Evolutionary conservation across 2,888 invertebrate species (phyloP).

Genomic region (Heliconius ismenius): DNA sequence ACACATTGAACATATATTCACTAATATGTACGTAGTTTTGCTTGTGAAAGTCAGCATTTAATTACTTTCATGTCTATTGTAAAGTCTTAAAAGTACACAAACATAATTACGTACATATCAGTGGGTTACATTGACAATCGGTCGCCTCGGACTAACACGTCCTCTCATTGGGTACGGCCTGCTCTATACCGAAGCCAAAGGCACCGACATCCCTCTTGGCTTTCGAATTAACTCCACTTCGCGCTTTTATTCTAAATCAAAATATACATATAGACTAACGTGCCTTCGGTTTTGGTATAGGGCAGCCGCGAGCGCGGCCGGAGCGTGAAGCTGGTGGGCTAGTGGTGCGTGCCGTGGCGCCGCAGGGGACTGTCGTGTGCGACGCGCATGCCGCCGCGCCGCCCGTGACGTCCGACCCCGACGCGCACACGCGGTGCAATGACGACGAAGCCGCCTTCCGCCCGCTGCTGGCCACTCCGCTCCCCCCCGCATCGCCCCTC

Average conservation of each 20-base stretch:
- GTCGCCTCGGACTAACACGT: conserved; percentile 43
- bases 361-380: conserved; percentile 84
- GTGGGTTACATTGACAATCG: not conserved
- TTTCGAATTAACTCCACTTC: conserved; percentile 47
- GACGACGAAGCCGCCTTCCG: conserved; percentile 87
- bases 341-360: conserved; percentile 87
- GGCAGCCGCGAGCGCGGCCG: conserved; percentile 71
- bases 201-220: conserved; percentile 63
- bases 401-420: conserved; percentile 66
- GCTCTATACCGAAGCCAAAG: conserved; percentile 75
- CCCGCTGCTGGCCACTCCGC: conserved; percentile 78
- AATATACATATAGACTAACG: conserved; percentile 47
- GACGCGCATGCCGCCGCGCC: conserved; percentile 50
- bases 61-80: not conserved
- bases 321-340: conserved; percentile 50
- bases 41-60: not conserved
- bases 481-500: conserved; percentile 54
- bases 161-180: conserved; percentile 55
- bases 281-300: conserved; percentile 92
- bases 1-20: conserved; percentile 14
- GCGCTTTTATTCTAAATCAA: conserved; percentile 54
- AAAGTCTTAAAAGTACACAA: not conserved
- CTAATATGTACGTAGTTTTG: conserved; percentile 10
- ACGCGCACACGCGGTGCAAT: conserved; percentile 72
- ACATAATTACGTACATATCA: not conserved